phyloP scores from a whole-genome alignment of 2,888 invertebrate genomes.

The Myopa testacea region DNA sequence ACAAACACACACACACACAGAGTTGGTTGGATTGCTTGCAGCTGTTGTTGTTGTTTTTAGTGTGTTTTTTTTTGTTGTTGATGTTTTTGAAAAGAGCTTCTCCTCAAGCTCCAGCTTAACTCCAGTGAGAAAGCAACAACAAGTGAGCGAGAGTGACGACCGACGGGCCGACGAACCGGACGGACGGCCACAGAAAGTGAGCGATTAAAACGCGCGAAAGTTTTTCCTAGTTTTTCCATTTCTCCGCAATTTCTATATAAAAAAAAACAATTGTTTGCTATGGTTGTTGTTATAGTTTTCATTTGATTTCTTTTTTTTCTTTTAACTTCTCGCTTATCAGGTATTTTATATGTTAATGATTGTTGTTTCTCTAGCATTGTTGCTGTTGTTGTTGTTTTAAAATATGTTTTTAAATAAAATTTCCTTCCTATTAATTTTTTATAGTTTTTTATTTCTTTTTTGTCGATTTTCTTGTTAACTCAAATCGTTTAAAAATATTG shows the following conservation, averaged over 20 bases:
- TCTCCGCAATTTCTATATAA: conserved; percentile 63
- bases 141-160: background rate
- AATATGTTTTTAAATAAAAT: background rate
- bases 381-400: background rate
- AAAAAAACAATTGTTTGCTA: conserved; percentile 49
- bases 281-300: background rate
- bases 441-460: background rate
- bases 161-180: background rate
- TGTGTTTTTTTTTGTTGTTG: too few relatives aligned
- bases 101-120: background rate
- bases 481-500: background rate
- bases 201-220: conserved; percentile 25
- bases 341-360: conserved; percentile 20
- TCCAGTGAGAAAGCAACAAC: background rate
- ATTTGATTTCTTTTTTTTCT: conserved; percentile 10
- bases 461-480: background rate
- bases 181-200: background rate
- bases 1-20: background rate
- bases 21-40: background rate
- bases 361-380: conserved; percentile 10
- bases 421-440: too few relatives aligned
- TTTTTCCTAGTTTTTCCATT: conserved; percentile 62
- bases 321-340: background rate
- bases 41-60: background rate
- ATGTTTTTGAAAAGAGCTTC: too few relatives aligned